Conservation (phyloP, 2,888 invertebrate genomes). For the Coenonympha arcania region DNA sequence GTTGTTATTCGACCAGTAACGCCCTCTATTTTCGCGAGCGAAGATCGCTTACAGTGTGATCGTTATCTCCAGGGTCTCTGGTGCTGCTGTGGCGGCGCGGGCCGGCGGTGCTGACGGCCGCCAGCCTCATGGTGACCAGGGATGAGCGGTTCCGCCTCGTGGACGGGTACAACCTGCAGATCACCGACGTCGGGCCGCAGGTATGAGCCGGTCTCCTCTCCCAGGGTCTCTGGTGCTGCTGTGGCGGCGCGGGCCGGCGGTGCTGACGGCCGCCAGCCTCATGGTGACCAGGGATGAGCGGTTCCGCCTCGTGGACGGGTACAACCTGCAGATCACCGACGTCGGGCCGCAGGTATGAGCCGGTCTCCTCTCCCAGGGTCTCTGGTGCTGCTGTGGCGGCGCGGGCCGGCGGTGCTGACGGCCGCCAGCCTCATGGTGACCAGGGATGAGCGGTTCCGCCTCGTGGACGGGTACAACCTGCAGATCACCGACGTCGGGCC, state of each 20-base stretch:
- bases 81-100: constrained; percentile 81
- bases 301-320: constrained; percentile 79
- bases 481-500: constrained; percentile 81
- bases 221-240: constrained; percentile 79
- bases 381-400: constrained; percentile 78
- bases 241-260: constrained; percentile 80
- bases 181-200: constrained; percentile 79
- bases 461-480: constrained; percentile 80
- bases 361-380: too few relatives aligned
- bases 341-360: constrained; percentile 76
- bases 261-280: constrained; percentile 79
- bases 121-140: constrained; percentile 80
- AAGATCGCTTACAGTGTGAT: constrained; percentile 80
- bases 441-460: constrained; percentile 77
- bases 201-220: too few relatives aligned
- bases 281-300: constrained; percentile 80
- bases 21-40: too few relatives aligned
- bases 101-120: constrained; percentile 79
- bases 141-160: constrained; percentile 79
- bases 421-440: constrained; percentile 82
- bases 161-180: constrained; percentile 80
- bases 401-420: constrained; percentile 79
- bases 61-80: constrained; percentile 79
- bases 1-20: too few relatives aligned
- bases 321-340: constrained; percentile 80